phyloP scores from a whole-genome alignment of 1,140 invertebrate species.

The Lasaia peninsularis region DNA sequence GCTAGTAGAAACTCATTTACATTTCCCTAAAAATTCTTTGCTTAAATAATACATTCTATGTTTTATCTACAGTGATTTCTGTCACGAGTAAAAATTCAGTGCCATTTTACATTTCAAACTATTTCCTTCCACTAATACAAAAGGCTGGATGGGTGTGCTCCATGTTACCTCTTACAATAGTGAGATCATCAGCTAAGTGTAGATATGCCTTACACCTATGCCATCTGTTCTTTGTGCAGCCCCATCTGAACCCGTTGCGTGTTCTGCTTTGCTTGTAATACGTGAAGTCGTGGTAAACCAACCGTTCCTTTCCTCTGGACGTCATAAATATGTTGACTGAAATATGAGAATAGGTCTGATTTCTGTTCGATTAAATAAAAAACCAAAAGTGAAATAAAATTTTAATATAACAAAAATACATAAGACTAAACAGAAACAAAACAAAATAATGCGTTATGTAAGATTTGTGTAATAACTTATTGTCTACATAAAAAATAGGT shows the following conservation, averaged over 20 bases:
- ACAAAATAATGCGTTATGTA: too few relatives aligned
- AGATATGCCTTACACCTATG: conserved; percentile 66
- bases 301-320: conserved; percentile 57
- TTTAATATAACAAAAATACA: conserved; percentile 2
- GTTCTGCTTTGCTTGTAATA: conserved; percentile 69
- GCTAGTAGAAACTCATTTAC: too few relatives aligned
- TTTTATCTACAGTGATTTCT: too few relatives aligned
- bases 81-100: neutral
- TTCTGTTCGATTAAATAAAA: conserved; percentile 16
- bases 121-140: conserved; percentile 32
- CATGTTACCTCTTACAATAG: conserved; percentile 64
- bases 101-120: conserved; percentile 9
- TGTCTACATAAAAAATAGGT: too few relatives aligned
- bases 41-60: too few relatives aligned
- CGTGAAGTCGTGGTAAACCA: conserved; percentile 58
- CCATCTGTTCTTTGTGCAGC: conserved; percentile 69
- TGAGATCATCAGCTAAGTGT: conserved; percentile 62
- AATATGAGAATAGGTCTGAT: conserved; percentile 37
- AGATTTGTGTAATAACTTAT: too few relatives aligned
- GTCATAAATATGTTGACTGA: conserved; percentile 75
- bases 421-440: neutral
- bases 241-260: conserved; percentile 60
- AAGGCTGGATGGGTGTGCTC: conserved; percentile 61
- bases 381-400: neutral
- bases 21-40: too few relatives aligned